phyloP scores from a whole-genome alignment of 2,797 vertebrate species.

The Astyanax mexicanus region DNA sequence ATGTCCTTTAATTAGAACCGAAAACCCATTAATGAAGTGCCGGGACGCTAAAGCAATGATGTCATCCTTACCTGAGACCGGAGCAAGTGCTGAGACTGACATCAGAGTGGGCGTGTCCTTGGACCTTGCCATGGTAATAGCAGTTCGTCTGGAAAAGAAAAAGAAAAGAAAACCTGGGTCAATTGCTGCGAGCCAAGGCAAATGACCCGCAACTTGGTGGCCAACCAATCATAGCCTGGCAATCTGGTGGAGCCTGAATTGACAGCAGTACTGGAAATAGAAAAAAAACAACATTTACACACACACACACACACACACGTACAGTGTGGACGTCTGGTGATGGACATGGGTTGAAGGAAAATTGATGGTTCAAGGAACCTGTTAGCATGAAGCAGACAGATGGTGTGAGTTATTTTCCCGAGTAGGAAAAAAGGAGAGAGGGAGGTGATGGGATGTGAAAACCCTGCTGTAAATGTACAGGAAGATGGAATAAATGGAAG shows the following conservation, averaged over 20 bases:
- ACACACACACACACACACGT: no score
- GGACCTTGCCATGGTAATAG: constrained; percentile 83
- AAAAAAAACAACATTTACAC: no score
- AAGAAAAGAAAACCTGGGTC: not conserved
- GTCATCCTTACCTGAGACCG: constrained; percentile 76
- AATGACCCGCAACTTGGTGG: not conserved
- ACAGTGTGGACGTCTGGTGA: not conserved
- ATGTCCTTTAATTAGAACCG: constrained; percentile 7
- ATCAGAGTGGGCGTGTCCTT: constrained; percentile 73
- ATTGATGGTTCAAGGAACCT: not conserved
- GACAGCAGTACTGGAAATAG: not conserved
- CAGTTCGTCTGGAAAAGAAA: constrained; percentile 75
- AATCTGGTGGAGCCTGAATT: not conserved
- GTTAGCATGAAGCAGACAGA: constrained; percentile 3
- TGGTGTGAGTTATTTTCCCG: constrained; percentile 1
- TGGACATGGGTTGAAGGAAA: not conserved
- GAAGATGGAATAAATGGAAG: no score
- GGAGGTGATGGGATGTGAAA: no score
- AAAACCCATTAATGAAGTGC: not conserved
- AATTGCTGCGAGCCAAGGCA: constrained; percentile 9
- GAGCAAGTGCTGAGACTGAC: constrained; percentile 81
- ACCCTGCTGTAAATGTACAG: no score
- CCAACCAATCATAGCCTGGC: not conserved
- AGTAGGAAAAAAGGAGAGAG: no score
- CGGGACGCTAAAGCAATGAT: not conserved